Conservation (phyloP, 2,888 invertebrate genomes). For the Aphrophora alni region DNA sequence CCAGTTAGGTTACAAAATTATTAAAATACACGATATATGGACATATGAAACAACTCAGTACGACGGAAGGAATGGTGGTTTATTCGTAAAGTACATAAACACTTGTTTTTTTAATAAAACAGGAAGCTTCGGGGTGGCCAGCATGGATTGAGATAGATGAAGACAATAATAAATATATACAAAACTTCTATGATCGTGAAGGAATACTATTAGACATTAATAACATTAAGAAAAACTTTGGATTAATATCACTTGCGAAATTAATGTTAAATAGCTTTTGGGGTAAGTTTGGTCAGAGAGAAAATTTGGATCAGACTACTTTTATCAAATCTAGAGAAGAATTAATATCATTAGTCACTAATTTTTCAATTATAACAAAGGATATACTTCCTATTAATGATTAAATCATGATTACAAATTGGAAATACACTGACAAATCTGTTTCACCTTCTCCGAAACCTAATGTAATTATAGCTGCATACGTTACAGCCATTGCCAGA, state of each 20-base stretch:
- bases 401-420: no score
- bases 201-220: constrained; percentile 43
- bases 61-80: constrained; percentile 34
- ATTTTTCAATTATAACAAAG: no score
- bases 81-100: constrained; percentile 47
- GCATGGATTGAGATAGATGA: constrained; percentile 25
- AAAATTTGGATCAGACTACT: constrained; percentile 27
- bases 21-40: constrained; percentile 51
- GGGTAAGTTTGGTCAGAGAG: constrained; percentile 48
- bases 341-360: no score
- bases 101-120: constrained; percentile 50
- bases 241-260: constrained; percentile 46
- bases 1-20: constrained; percentile 49
- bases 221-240: constrained; percentile 14
- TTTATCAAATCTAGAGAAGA: no score
- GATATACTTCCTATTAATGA: no score
- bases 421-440: no score
- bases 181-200: constrained; percentile 3
- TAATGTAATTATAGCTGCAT: no score
- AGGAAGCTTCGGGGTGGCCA: constrained; percentile 43
- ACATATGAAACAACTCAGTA: constrained; percentile 42
- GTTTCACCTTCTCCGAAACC: no score
- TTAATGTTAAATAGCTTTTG: constrained; percentile 49
- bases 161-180: constrained; percentile 41
- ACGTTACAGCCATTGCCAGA: no score